Conservation (phyloP, 2,113 vertebrate species). For the Vanacampus margaritifer region DNA sequence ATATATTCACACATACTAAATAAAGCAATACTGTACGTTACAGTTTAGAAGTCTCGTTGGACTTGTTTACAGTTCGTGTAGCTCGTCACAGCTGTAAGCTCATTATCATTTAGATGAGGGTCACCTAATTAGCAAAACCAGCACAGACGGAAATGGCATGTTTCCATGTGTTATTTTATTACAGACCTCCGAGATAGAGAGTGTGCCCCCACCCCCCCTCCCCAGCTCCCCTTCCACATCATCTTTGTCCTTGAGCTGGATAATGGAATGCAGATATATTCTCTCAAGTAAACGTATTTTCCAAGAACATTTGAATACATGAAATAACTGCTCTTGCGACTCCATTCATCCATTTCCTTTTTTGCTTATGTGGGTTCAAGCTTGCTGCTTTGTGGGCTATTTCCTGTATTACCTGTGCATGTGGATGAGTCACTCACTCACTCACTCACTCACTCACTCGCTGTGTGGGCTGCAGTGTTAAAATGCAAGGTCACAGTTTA, state of each 20-base stretch:
- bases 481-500: too few species aligned
- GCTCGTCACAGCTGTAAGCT: neutral
- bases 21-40: neutral
- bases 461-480: too few species aligned
- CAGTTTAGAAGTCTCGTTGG: neutral
- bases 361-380: neutral
- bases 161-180: conserved; percentile 9
- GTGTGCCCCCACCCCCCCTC: neutral
- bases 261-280: conserved; percentile 11
- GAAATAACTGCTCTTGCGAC: conserved; percentile 6
- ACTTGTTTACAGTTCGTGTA: neutral
- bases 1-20: neutral
- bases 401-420: neutral
- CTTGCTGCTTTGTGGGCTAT: neutral
- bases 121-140: neutral
- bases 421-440: too few species aligned
- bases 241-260: conserved; percentile 32
- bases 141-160: neutral
- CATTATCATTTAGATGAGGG: neutral
- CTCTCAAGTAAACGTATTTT: neutral
- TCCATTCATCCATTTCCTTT: neutral
- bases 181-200: conserved; percentile 7
- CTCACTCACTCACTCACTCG: too few species aligned
- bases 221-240: neutral
- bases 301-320: conserved; percentile 8